Percentiles rank a stretch among this genome's conserved stretches.
These are phyloP conservation scores for Tenebrio molitor DNA, from an alignment of 1,140 invertebrate species.

Conservation along the genomic window DNA sequence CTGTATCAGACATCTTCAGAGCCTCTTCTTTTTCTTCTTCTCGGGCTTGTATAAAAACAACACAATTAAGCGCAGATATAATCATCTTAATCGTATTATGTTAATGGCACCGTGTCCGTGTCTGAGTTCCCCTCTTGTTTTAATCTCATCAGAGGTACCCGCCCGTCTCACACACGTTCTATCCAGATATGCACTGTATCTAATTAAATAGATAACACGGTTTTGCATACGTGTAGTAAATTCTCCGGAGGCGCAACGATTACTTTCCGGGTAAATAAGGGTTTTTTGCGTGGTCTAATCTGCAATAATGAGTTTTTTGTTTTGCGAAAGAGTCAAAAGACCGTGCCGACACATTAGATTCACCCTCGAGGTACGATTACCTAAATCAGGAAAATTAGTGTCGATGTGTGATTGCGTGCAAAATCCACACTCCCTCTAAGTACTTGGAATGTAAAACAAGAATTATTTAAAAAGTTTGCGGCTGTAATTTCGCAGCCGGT, in stretches of 20 bases:
- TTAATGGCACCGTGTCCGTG: constrained; percentile 7
- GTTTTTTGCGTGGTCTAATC: not conserved
- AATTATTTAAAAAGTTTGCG: constrained; percentile 19
- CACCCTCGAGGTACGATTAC: not conserved
- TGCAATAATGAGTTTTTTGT: not conserved
- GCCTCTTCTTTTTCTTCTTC: no score
- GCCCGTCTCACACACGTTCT: constrained; percentile 19
- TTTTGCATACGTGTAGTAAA: constrained; percentile 1
- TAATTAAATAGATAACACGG: constrained; percentile 32
- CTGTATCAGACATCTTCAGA: no score
- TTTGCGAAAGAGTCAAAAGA: not conserved
- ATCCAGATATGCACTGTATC: constrained; percentile 18
- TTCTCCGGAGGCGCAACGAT: not conserved
- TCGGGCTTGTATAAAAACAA: no score
- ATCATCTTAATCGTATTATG: no score
- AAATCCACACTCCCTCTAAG: constrained; percentile 8
- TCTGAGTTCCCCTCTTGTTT: constrained; percentile 17
- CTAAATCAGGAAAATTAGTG: constrained; percentile 1
- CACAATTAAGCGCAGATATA: no score
- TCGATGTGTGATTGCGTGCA: not conserved
- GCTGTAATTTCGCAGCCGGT: constrained; percentile 1
- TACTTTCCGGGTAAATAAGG: constrained; percentile 4
- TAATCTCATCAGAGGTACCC: constrained; percentile 26
- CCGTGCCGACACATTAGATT: not conserved
- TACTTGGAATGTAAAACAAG: constrained; percentile 20